These are phyloP conservation scores for Eleginops maclovinus DNA, from an alignment of 2,113 vertebrate species.

Conservation along the genomic window DNA sequence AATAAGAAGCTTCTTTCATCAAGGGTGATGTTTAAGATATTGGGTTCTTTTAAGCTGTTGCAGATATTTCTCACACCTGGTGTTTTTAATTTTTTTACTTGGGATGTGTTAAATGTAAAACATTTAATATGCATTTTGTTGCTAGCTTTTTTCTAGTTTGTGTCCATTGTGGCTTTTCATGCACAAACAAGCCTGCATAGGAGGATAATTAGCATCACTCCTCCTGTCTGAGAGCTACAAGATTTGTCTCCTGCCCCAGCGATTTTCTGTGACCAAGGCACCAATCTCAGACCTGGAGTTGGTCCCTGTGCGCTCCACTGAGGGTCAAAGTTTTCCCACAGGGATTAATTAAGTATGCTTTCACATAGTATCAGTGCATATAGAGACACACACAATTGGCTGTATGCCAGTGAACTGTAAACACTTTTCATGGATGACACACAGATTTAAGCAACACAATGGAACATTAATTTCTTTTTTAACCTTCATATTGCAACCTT, in stretches of 20 bases:
- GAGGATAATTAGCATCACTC: not conserved
- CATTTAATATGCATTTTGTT: conserved; percentile 2
- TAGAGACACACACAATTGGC: not conserved
- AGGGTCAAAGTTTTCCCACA: conserved; percentile 38
- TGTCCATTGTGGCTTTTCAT: not conserved
- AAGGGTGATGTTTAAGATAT: not conserved
- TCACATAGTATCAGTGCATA: conserved; percentile 4
- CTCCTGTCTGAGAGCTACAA: not conserved
- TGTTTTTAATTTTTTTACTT: not conserved
- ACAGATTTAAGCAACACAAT: not conserved
- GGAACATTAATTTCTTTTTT: not conserved
- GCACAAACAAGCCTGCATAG: not conserved
- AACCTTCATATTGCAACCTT: too few species aligned
- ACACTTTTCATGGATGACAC: conserved; percentile 12
- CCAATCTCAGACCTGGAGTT: not conserved
- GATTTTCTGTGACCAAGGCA: not conserved
- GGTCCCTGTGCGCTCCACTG: not conserved
- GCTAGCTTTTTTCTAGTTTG: not conserved
- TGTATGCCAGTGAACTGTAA: conserved; percentile 27
- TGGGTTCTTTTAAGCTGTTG: not conserved
- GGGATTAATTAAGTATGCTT: conserved; percentile 56
- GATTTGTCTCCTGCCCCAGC: not conserved
- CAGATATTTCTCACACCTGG: not conserved
- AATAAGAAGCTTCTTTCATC: not conserved
- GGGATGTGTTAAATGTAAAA: not conserved